Conservation (phyloP, 2,888 invertebrate genomes). For the Oligia latruncula region DNA sequence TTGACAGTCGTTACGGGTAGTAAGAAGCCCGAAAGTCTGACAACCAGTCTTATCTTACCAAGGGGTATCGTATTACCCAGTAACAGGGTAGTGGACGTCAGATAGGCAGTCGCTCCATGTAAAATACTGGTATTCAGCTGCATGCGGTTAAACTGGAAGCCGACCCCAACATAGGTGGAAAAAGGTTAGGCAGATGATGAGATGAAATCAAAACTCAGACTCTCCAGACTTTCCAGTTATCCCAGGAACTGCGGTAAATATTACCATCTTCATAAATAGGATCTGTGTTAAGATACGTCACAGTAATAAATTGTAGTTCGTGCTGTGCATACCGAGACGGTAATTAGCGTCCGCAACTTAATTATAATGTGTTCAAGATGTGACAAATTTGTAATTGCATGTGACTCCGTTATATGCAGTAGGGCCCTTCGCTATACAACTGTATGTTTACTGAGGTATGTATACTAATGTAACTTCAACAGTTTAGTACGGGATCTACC, state of each 20-base stretch:
- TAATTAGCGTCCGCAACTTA: slow-evolving; percentile 47
- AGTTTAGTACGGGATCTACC: neutral
- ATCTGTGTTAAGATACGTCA: slow-evolving; percentile 38
- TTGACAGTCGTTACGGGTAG: too few relatives aligned
- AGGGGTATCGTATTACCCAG: too few relatives aligned
- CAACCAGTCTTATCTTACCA: too few relatives aligned
- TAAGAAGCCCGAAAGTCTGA: too few relatives aligned
- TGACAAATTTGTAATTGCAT: slow-evolving; percentile 54
- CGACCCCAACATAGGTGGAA: too few relatives aligned
- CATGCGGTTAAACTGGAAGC: too few relatives aligned
- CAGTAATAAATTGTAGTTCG: slow-evolving; percentile 22
- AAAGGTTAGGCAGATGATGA: too few relatives aligned
- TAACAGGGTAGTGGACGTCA: too few relatives aligned
- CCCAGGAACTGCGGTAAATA: slow-evolving; percentile 27
- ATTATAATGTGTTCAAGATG: slow-evolving; percentile 44
- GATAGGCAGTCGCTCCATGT: too few relatives aligned
- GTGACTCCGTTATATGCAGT: slow-evolving; percentile 22
- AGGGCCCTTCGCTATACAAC: slow-evolving; percentile 1
- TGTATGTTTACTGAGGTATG: neutral
- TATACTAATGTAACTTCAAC: neutral
- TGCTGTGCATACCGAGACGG: slow-evolving; percentile 36
- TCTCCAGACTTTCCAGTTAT: too few relatives aligned
- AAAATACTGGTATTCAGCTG: too few relatives aligned
- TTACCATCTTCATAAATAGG: slow-evolving; percentile 22
- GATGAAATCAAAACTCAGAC: too few relatives aligned